A percentile compares a stretch with the other conserved stretches of the same genome.
These are phyloP conservation scores for Caenorhabditis inopinata DNA, from an alignment of 1,140 invertebrate species.

Conservation along the genomic window DNA sequence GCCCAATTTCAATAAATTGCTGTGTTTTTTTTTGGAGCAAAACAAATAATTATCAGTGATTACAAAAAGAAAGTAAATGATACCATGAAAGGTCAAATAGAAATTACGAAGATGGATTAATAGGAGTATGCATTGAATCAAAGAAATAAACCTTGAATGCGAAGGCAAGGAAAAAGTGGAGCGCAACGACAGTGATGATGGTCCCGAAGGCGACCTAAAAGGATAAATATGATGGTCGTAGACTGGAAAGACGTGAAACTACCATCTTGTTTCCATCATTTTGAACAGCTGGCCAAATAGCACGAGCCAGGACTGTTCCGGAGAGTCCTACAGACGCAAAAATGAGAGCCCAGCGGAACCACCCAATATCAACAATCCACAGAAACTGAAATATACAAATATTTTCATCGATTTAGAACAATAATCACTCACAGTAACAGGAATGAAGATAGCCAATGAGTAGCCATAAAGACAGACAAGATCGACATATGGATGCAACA, in stretches of 20 bases:
- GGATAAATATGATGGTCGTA: neutral
- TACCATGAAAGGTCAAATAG: neutral
- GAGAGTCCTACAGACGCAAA: conserved; percentile 78
- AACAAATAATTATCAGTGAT: too few species aligned
- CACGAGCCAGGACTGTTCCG: conserved; percentile 80
- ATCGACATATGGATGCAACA: conserved; percentile 74
- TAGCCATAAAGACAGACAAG: conserved; percentile 93
- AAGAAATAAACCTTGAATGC: conserved; percentile 40
- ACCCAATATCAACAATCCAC: conserved; percentile 80
- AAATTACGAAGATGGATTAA: neutral
- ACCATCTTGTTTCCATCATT: conserved; percentile 67
- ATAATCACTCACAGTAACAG: conserved; percentile 74
- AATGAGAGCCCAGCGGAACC: conserved; percentile 84
- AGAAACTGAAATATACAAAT: conserved; percentile 76
- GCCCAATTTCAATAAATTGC: too few species aligned
- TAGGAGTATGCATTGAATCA: neutral
- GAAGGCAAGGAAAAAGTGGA: conserved; percentile 45
- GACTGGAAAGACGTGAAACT: neutral
- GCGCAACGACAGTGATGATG: conserved; percentile 16
- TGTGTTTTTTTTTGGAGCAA: too few species aligned
- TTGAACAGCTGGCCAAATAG: conserved; percentile 78
- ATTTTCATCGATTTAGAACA: too few species aligned
- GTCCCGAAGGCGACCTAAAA: conserved; percentile 42
- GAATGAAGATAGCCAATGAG: conserved; percentile 87
- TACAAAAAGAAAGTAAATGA: neutral